Percentiles rank a stretch among this genome's conserved stretches.
Evolutionary conservation across 2,113 vertebrate genomes (phyloP).

Genomic region (Apistogramma diplotaenia): DNA sequence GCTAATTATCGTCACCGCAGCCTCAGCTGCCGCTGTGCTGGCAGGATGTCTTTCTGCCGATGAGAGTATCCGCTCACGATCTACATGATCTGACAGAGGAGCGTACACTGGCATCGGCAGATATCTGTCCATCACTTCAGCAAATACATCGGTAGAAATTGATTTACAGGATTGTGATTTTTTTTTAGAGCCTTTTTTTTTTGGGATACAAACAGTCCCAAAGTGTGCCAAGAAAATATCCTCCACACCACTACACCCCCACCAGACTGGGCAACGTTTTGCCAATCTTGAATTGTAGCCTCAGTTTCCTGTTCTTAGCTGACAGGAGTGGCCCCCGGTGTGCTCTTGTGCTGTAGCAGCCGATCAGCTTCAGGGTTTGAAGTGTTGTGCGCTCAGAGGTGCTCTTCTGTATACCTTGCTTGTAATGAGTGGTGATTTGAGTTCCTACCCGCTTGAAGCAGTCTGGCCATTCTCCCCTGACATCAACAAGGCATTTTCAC

Average conservation of each 20-base stretch:
- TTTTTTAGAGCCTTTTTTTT: background rate
- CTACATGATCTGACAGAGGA: background rate
- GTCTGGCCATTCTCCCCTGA: background rate
- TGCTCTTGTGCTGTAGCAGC: background rate
- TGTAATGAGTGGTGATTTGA: background rate
- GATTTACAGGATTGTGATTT: background rate
- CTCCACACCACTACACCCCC: background rate
- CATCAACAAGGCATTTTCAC: background rate
- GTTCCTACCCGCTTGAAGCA: background rate
- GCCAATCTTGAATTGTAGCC: background rate
- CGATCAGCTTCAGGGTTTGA: background rate
- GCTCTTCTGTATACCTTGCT: background rate
- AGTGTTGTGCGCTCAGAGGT: background rate
- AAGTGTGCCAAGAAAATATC: background rate
- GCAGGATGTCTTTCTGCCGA: slow-evolving; percentile 37
- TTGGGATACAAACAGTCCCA: background rate
- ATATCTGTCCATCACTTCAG: background rate
- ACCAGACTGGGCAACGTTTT: background rate
- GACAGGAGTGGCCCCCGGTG: background rate
- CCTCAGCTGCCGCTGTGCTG: slow-evolving; percentile 33
- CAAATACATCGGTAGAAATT: background rate
- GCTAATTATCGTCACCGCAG: slow-evolving; percentile 14
- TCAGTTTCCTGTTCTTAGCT: background rate
- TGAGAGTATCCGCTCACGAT: slow-evolving; percentile 14
- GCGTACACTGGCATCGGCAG: background rate